phyloP scores from a whole-genome alignment of 2,113 vertebrate species.

The Halcyon malimbica region DNA sequence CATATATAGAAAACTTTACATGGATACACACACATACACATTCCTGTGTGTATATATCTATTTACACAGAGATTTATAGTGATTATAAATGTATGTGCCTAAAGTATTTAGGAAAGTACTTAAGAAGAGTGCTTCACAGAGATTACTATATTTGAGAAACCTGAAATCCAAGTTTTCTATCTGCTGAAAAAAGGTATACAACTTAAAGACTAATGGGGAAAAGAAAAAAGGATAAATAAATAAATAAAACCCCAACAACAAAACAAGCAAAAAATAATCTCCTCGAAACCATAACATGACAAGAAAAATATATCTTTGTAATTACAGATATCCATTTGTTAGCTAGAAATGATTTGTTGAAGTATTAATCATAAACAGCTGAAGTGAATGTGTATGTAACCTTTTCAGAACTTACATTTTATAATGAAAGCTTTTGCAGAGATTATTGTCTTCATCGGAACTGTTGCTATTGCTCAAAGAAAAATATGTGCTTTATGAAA shows the following conservation, averaged over 20 bases:
- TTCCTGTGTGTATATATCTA: accelerated
- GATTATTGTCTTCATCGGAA: not conserved
- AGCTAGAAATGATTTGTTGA: not conserved
- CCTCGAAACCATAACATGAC: accelerated
- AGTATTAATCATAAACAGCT: not conserved
- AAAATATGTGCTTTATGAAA: not conserved
- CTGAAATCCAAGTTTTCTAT: not conserved
- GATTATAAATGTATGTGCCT: not conserved
- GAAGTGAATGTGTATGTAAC: not conserved
- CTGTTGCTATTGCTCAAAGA: not conserved
- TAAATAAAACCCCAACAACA: not conserved
- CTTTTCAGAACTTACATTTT: not conserved
- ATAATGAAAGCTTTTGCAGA: not conserved
- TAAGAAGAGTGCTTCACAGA: not conserved
- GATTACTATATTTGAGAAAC: not conserved
- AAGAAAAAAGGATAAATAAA: accelerated
- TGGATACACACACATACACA: accelerated
- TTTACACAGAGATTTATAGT: not conserved
- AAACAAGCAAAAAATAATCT: not conserved
- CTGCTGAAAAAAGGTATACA: accelerated
- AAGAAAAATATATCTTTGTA: not conserved
- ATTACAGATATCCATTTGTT: not conserved
- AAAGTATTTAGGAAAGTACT: not conserved
- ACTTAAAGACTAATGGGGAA: not conserved
- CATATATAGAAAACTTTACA: not conserved